Conservation (phyloP, 1,140 invertebrate genomes). For the Drosophila truncata region DNA sequence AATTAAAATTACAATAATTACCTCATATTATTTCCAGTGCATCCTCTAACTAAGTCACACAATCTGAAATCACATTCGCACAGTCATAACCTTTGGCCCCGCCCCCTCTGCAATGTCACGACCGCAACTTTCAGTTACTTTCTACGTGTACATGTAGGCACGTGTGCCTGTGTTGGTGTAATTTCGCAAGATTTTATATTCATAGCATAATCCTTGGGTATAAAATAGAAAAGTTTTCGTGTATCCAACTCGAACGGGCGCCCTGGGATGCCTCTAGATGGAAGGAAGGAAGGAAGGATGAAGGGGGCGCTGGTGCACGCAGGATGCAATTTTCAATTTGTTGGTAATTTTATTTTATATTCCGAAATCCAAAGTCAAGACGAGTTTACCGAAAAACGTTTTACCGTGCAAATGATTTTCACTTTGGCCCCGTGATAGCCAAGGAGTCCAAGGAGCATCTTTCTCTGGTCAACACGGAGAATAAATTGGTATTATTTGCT, state of each 20-base stretch:
- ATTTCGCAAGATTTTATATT: constrained; percentile 82
- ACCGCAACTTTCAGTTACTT: constrained; percentile 73
- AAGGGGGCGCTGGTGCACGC: constrained; percentile 49
- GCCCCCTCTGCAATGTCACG: constrained; percentile 54
- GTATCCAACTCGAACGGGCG: constrained; percentile 33
- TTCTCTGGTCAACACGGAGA: constrained; percentile 4
- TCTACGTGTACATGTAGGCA: constrained; percentile 41
- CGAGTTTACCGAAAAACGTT: constrained; percentile 83
- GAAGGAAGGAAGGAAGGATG: constrained; percentile 8
- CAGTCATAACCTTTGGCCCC: constrained; percentile 67
- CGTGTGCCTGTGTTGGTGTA: constrained; percentile 56
- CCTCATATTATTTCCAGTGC: constrained; percentile 54
- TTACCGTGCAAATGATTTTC: constrained; percentile 83
- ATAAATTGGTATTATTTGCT: neutral
- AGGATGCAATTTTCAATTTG: constrained; percentile 83
- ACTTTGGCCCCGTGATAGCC: constrained; percentile 53
- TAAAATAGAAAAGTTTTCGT: constrained; percentile 80
- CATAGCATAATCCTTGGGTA: constrained; percentile 80
- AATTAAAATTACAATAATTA: neutral
- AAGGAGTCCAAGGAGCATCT: constrained; percentile 21
- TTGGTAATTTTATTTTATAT: constrained; percentile 83
- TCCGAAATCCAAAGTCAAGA: constrained; percentile 79
- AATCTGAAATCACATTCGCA: constrained; percentile 51
- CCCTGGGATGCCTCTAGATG: neutral
- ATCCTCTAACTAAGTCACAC: constrained; percentile 45